phyloP scores from a whole-genome alignment of 1,140 invertebrate species.

The Zaprionus gabonicus region DNA sequence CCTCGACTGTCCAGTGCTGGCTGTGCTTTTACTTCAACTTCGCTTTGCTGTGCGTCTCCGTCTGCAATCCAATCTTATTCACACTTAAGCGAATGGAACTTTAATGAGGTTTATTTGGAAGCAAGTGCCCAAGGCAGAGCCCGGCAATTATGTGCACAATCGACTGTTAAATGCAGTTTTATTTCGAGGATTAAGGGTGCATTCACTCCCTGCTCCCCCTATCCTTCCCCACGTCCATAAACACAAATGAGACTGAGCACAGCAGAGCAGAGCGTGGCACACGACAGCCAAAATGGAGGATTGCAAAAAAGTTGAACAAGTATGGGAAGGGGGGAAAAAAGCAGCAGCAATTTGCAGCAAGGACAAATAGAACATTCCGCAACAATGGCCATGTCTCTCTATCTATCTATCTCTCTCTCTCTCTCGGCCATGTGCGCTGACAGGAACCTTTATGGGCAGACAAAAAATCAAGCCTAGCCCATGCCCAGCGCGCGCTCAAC shows the following conservation, averaged over 20 bases:
- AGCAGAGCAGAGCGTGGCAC: constrained; percentile 9
- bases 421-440: constrained; percentile 26
- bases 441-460: constrained; percentile 24
- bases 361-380: constrained; percentile 69
- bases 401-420: constrained; percentile 15
- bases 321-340: constrained; percentile 40
- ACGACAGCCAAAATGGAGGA: constrained; percentile 50
- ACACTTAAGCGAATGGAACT: constrained; percentile 39
- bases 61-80: constrained; percentile 16
- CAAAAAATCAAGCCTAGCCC: constrained; percentile 49
- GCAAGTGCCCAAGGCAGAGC: constrained; percentile 20
- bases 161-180: constrained; percentile 68
- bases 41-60: background rate
- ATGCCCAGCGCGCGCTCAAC: constrained; percentile 40
- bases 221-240: constrained; percentile 12
- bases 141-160: constrained; percentile 56
- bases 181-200: constrained; percentile 46
- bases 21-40: background rate
- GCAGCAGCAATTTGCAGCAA: constrained; percentile 67
- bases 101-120: constrained; percentile 48
- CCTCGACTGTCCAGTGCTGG: background rate
- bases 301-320: constrained; percentile 48
- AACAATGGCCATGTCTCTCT: constrained; percentile 67
- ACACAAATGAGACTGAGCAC: constrained; percentile 48
- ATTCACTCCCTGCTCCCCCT: constrained; percentile 3